These are phyloP conservation scores for Chrysopa pallens DNA, from an alignment of 1,140 invertebrate genomes.

Conservation along the genomic window DNA sequence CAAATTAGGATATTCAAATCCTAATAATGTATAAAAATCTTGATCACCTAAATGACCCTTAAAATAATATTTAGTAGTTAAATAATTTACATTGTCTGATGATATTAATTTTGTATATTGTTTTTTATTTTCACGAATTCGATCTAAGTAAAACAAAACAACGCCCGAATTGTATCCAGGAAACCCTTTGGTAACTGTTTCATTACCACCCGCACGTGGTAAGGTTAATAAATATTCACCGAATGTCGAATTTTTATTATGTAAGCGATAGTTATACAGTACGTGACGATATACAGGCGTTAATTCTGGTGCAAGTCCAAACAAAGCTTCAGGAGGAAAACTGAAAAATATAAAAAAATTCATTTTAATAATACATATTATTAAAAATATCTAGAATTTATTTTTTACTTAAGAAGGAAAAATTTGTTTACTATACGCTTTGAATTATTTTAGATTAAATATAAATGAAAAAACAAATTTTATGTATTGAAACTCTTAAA, in stretches of 20 bases:
- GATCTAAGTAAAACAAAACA: slow-evolving; percentile 51
- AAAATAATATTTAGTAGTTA: slow-evolving; percentile 51
- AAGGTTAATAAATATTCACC: slow-evolving; percentile 17
- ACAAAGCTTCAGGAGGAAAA: slow-evolving; percentile 34
- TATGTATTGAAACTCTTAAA: too few relatives aligned
- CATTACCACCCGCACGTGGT: slow-evolving; percentile 2
- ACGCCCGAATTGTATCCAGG: slow-evolving; percentile 73
- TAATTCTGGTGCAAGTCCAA: slow-evolving; percentile 59
- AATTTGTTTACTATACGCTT: too few relatives aligned
- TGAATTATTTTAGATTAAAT: too few relatives aligned
- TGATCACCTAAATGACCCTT: slow-evolving; percentile 74
- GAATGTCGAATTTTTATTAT: slow-evolving; percentile 15
- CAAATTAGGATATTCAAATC: slow-evolving; percentile 47
- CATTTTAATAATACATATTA: background rate
- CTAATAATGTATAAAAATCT: slow-evolving; percentile 67
- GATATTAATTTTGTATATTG: slow-evolving; percentile 36
- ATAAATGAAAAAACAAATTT: too few relatives aligned
- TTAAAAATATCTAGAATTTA: too few relatives aligned
- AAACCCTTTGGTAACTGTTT: slow-evolving; percentile 33
- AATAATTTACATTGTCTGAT: slow-evolving; percentile 30
- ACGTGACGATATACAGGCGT: slow-evolving; percentile 69
- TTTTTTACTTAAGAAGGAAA: too few relatives aligned
- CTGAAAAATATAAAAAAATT: slow-evolving; percentile 14
- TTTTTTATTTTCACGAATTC: slow-evolving; percentile 40
- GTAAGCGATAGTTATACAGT: slow-evolving; percentile 42